Base-by-base conservation (phyloP, 2,797 vertebrate genomes). In the Notolabrus celidotus region DNA sequence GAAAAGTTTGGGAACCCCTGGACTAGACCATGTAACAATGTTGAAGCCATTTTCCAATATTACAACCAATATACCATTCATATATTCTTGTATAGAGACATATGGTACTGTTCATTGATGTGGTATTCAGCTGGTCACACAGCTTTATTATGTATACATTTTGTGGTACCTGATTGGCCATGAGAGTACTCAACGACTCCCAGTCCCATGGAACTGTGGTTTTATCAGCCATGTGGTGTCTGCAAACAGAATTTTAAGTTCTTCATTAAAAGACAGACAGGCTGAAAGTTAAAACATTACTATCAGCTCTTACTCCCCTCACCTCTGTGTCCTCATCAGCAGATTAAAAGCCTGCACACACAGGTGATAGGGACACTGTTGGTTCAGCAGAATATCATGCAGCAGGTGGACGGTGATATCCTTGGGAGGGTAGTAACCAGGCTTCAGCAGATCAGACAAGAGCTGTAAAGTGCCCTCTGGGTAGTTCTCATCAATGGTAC, bases 261-360 rank as follows among this genome's bases (percentile, higher is more conserved):
- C 19, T 19, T 12, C 65, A 67, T 67, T 60, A 7, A 69, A 59
- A 58, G 10, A 71, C 16, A 31, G 11, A 25, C 5, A 55, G 4
- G 34, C 5, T 27, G 2, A 55, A 23, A 64, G 45, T n/a, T 45
- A 22, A 38, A 2, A 52, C 16, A 41, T 56, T 31, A 19, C 2
- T 7, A 43, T 50, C 11, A 59, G 54, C 2, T 56, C 7, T 9
- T 19, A 10, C 45, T 63, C 3, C 12, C 7, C 33, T 20, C 90
- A 99, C 98, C 95, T 95, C 82, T 99, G 98, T 59, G 96, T 96
- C 87, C 95, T 98, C 94, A 98, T 95, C 50, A 99, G 90, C 53
- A 97, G 90, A 72, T 90, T 92, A 86, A 95, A 99, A 76, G 96
- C 95, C 71, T 97, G 95, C 78, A 93, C 87, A 19, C 92, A 88